Conservation (phyloP, 2,888 invertebrate genomes). For the Sesia apiformis region DNA sequence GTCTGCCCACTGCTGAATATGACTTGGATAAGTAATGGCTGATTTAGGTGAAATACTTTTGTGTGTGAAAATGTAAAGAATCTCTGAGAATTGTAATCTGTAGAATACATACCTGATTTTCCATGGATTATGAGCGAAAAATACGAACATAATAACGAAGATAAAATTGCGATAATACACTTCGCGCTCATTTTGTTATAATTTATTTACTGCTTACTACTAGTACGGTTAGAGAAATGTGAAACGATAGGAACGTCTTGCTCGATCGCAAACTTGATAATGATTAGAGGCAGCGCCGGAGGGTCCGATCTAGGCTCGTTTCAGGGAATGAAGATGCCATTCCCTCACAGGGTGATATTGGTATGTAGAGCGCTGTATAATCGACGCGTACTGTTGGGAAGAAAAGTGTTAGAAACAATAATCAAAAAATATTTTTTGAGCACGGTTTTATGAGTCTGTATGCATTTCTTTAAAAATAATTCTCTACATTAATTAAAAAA, state of each 20-base stretch:
- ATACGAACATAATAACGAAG: slow-evolving; percentile 34
- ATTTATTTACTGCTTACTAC: background rate
- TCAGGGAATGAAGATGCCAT: slow-evolving; percentile 6
- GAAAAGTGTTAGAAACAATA: background rate
- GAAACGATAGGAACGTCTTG: slow-evolving; percentile 4
- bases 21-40: too few species aligned
- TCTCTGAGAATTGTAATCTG: background rate
- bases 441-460: too few species aligned
- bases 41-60: too few species aligned
- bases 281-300: slow-evolving; percentile 13
- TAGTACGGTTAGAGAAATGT: background rate
- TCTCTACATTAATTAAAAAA: too few species aligned
- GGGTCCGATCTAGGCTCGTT: slow-evolving; percentile 8
- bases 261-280: slow-evolving; percentile 17
- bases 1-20: too few species aligned
- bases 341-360: slow-evolving; percentile 3
- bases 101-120: slow-evolving; percentile 28
- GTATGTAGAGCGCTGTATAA: slow-evolving; percentile 1
- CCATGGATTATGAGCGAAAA: slow-evolving; percentile 31
- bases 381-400: slow-evolving; percentile 3
- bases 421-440: too few species aligned
- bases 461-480: too few species aligned
- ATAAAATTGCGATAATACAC: slow-evolving; percentile 27
- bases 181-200: slow-evolving; percentile 26
- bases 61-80: too few species aligned